Conservation (phyloP, 2,888 invertebrate genomes). For the Metopia argyrocephala region DNA sequence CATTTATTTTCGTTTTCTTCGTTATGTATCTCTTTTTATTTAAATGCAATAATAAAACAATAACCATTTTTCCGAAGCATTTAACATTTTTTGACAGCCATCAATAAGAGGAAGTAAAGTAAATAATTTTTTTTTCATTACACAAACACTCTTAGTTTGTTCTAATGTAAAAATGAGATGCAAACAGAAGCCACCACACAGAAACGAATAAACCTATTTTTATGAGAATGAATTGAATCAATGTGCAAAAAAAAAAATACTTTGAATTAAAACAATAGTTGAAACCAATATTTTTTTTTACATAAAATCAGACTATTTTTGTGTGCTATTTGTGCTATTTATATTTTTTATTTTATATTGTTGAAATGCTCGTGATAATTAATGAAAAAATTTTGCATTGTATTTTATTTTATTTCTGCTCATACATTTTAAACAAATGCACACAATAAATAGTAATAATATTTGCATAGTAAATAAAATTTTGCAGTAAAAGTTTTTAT, state of each 20-base stretch:
- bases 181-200: background rate
- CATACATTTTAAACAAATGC: slow-evolving; percentile 39
- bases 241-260: slow-evolving; percentile 15
- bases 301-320: background rate
- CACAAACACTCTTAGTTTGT: slow-evolving; percentile 5
- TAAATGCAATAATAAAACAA: slow-evolving; percentile 9
- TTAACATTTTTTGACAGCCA: slow-evolving; percentile 34
- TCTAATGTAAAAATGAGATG: background rate
- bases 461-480: slow-evolving; percentile 50
- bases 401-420: slow-evolving; percentile 23
- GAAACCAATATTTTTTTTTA: background rate
- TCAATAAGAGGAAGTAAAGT: slow-evolving; percentile 21
- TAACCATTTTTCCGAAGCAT: slow-evolving; percentile 25
- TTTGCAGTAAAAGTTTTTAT: slow-evolving; percentile 19
- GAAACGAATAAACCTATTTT: slow-evolving; percentile 8
- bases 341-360: background rate
- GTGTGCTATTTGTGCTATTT: background rate
- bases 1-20: no score
- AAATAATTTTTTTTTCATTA: slow-evolving; percentile 2
- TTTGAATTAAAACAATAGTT: slow-evolving; percentile 6
- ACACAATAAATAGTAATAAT: slow-evolving; percentile 43
- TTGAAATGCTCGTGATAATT: slow-evolving; percentile 24
- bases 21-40: background rate
- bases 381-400: slow-evolving; percentile 34
- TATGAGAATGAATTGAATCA: slow-evolving; percentile 22